Conservation (phyloP, 2,113 vertebrate species). For the Odocoileus virginianus region DNA sequence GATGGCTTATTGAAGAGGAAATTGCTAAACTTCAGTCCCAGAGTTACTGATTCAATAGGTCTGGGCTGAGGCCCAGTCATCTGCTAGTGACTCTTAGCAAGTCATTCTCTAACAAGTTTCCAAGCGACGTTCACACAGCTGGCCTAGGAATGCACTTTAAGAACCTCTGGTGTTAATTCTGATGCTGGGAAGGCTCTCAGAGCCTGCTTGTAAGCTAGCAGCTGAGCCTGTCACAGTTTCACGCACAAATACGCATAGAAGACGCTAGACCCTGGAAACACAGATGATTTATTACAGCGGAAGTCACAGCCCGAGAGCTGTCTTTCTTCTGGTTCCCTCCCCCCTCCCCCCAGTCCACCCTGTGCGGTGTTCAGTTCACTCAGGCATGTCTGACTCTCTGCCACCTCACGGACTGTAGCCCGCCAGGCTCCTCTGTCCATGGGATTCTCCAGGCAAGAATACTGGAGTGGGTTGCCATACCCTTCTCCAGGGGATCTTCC, state of each 20-base stretch:
- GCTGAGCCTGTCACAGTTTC: not conserved
- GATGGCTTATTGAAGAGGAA: not conserved
- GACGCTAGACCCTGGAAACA: not conserved
- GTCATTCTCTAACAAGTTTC: not conserved
- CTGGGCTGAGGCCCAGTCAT: not conserved
- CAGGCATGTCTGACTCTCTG: not conserved
- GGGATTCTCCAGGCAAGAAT: not conserved
- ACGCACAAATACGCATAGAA: not conserved
- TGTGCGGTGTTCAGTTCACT: not conserved
- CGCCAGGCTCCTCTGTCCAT: not conserved
- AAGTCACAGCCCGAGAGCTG: not conserved
- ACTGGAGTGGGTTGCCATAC: not conserved
- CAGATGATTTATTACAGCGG: not conserved
- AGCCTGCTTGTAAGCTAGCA: not conserved
- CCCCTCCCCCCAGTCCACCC: not conserved
- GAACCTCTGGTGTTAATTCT: not conserved
- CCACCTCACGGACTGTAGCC: accelerated
- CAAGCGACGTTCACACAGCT: not conserved
- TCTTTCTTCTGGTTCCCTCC: not conserved
- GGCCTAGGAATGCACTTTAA: not conserved
- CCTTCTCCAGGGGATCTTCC: not conserved
- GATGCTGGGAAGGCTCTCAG: not conserved
- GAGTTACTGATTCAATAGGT: not conserved
- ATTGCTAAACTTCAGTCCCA: not conserved
- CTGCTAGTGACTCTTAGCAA: not conserved